Evolutionary conservation across 2,797 vertebrate species (phyloP), one percentile per base, ranked within the genome.

Genomic region (Syngnathus acus): DNA sequence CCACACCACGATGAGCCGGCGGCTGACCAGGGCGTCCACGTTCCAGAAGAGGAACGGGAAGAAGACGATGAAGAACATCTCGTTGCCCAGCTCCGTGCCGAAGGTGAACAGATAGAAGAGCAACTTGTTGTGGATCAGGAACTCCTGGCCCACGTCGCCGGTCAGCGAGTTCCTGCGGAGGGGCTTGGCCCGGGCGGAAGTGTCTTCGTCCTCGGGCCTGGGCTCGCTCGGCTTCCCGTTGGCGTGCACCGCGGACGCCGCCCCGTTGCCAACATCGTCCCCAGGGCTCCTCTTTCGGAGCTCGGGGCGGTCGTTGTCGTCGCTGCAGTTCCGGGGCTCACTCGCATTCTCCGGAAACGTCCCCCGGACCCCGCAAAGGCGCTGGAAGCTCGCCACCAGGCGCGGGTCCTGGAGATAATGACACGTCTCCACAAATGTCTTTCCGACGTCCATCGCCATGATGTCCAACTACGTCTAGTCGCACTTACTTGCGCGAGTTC

Each of bases 11-110:
- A 98, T 93, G 11, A 99, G 90, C 67, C 93, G 87, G 47, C 97
- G 88, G 86, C 94, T 95, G 69, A 98, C 92, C 73, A 92, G 91
- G 5, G 95, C 87, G 82, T 99, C 96, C 70, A 98, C 77, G 83
- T 98, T 99, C 97, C 97, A 99, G 83, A 95, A 91, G 81, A 96
- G 90, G 81, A 95, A 98, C 0, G 97, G 95, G 86, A 99, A 98
- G 84, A 99, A 99, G n/a, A 94, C 63, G 74, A 97, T 95, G 88
- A 98, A 99, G 83, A 99, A 99, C 90, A 97, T 94, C 86, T 99
- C 97, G 73, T 99, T 99, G 75, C 97, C 97, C 70, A 99, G 92
- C 83, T 98, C 97, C 0, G 97, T 97, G 50, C 95, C 97, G 13
- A 98, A 86, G 50, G 92, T 91, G 91, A 99, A 99, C 57, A 98